Base-by-base conservation (phyloP, 2,888 invertebrate genomes). In the Drosophila mimetica region DNA sequence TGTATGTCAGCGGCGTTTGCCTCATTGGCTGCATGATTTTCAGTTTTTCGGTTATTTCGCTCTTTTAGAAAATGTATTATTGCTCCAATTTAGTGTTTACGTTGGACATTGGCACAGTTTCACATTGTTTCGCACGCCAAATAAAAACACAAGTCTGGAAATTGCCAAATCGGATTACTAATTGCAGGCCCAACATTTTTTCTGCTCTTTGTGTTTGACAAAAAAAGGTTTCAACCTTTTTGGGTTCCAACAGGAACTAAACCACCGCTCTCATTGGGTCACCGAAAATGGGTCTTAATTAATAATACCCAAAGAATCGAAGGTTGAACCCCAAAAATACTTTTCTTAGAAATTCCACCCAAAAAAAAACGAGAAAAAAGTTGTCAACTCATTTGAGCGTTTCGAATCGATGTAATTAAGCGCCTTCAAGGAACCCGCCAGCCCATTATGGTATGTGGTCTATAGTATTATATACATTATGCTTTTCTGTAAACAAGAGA, bases 11-110 rank as follows among this genome's bases (percentile, higher is more conserved):
- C 70, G 18, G 42, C 76, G 78, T 81, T 82, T 81, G 85, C 87
- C 71, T 75, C 82, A 82, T 78, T 84, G 85, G 61, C 77, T 50
- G 75, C 82, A 87, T 83, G 88, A 83, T 65, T 82, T 81, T 79
- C 61, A 73, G 58, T 79, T 79, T 82, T 51, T 69, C 37, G 42
- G 16, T 37, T 57, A 36, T 59, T 59, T 60, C 37, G 42, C 36
- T 41, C 34, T 53, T 51, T 57, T 54, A 54, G 60, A 74, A 58
- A 74, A 81, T 78, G 36, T 70, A 52, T 71, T 65, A 61, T 65
- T 72, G 70, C 60, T 57, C 74, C 71, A 75, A 75, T 71, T 67
- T 76, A 66, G 42, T 55, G 69, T 52, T 67, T 60, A 54, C 47
- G 32, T 44, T 44, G 34, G 64, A 32, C 75, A 74, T 69, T 81